These are phyloP conservation scores for Vanessa atalanta DNA, from an alignment of 1,140 invertebrate genomes.

Conservation along the genomic window DNA sequence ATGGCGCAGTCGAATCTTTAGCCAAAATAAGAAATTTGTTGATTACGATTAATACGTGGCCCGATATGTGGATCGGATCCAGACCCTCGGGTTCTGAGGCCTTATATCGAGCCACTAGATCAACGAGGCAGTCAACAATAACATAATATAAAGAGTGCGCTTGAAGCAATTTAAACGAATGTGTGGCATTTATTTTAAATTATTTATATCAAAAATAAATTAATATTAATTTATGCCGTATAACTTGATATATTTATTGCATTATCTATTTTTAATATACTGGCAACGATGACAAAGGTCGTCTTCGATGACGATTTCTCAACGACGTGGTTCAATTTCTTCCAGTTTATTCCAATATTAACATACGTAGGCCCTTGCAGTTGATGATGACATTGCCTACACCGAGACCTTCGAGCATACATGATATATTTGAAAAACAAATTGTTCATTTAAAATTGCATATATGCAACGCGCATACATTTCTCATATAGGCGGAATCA, in stretches of 20 bases:
- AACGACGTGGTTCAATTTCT: slow-evolving; percentile 8
- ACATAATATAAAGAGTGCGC: no score
- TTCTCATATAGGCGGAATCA: slow-evolving; percentile 46
- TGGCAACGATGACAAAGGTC: not conserved
- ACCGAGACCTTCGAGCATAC: slow-evolving; percentile 39
- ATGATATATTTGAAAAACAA: slow-evolving; percentile 53
- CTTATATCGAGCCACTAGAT: no score
- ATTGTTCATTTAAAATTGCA: slow-evolving; percentile 42
- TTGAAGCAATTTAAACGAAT: no score
- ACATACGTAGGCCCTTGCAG: slow-evolving; percentile 42
- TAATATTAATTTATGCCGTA: not conserved
- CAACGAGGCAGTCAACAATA: no score
- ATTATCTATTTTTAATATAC: not conserved
- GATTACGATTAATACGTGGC: no score
- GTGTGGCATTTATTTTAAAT: no score
- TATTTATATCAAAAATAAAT: no score
- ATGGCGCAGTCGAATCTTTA: no score
- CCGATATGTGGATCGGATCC: no score
- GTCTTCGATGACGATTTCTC: not conserved
- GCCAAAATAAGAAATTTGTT: no score
- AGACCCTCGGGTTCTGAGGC: no score
- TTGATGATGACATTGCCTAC: slow-evolving; percentile 44
- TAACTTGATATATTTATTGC: not conserved
- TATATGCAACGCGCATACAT: slow-evolving; percentile 46
- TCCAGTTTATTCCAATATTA: slow-evolving; percentile 38